These are phyloP conservation scores for Nesoenas mayeri DNA, from an alignment of 2,113 vertebrate genomes.

Conservation along the genomic window DNA sequence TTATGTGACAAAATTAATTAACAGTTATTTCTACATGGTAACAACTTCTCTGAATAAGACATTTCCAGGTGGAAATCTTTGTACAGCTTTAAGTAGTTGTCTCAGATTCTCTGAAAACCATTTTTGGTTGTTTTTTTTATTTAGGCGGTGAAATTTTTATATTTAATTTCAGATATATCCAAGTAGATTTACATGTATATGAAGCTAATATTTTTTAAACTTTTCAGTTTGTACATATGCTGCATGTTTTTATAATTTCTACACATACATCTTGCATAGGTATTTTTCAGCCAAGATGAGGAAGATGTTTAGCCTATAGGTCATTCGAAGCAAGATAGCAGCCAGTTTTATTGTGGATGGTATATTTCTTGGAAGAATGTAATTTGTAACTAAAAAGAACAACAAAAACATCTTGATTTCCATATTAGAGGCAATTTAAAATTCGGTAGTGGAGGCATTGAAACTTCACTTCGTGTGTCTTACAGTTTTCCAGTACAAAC, in stretches of 20 bases:
- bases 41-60: conserved; percentile 68
- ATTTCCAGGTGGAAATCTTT: conserved; percentile 79
- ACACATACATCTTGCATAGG: conserved; percentile 71
- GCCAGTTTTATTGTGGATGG: conserved; percentile 64
- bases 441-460: conserved; percentile 49
- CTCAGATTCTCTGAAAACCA: conserved; percentile 78
- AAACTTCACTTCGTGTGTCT: conserved; percentile 58
- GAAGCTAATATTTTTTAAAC: conserved; percentile 85
- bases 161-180: conserved; percentile 82
- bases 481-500: conserved; percentile 63
- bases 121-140: conserved; percentile 46
- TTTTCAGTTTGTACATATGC: conserved; percentile 83
- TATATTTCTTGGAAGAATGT: conserved; percentile 74
- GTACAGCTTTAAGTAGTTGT: conserved; percentile 82
- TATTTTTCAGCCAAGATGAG: conserved; percentile 74
- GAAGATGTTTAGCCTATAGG: conserved; percentile 58
- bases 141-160: conserved; percentile 81
- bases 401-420: conserved; percentile 53
- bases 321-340: conserved; percentile 60
- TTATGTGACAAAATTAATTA: conserved; percentile 72
- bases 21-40: conserved; percentile 68
- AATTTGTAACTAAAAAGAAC: conserved; percentile 53
- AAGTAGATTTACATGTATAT: conserved; percentile 85
- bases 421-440: conserved; percentile 47
- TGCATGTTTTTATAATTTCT: conserved; percentile 85